Evolutionary conservation across 1,140 invertebrate genomes (phyloP).

Genomic region (Drosophila ficusphila): DNA sequence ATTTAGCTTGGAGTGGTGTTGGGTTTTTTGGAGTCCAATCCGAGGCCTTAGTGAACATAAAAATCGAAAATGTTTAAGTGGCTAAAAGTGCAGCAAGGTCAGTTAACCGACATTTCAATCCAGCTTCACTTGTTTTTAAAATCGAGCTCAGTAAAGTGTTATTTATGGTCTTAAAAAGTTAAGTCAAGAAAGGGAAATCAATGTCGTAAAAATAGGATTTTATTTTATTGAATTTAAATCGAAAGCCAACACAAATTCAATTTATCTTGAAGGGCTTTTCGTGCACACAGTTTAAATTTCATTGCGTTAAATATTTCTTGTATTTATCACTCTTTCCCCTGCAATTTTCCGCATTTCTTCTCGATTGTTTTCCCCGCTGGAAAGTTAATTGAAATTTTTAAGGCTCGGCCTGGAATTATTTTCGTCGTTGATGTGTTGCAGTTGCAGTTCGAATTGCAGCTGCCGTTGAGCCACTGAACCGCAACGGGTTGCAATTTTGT

Average conservation of each 20-base stretch:
- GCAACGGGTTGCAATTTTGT: slow-evolving; percentile 71
- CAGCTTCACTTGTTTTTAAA: slow-evolving; percentile 12
- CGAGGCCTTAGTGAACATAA: slow-evolving; percentile 33
- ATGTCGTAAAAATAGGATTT: background rate
- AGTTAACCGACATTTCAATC: slow-evolving; percentile 28
- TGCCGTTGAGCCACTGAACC: slow-evolving; percentile 69
- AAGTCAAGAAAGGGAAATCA: background rate
- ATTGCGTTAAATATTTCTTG: slow-evolving; percentile 16
- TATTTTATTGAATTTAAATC: background rate
- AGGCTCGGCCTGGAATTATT: slow-evolving; percentile 59
- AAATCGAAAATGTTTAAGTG: slow-evolving; percentile 28
- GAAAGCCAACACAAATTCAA: background rate
- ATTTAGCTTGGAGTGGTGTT: slow-evolving; percentile 11
- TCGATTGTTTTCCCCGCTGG: slow-evolving; percentile 39
- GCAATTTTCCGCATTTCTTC: slow-evolving; percentile 29
- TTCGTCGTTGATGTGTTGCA: slow-evolving; percentile 41
- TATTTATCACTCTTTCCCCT: slow-evolving; percentile 32
- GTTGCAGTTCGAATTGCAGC: slow-evolving; percentile 42
- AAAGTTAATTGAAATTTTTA: slow-evolving; percentile 78
- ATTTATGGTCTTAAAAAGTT: background rate
- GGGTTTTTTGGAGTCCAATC: background rate
- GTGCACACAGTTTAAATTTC: background rate
- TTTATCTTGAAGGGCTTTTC: slow-evolving; percentile 4
- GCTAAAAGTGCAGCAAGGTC: slow-evolving; percentile 47
- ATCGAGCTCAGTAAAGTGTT: background rate